phyloP scores from a whole-genome alignment of 2,113 vertebrate genomes.

The Pelobates fuscus region DNA sequence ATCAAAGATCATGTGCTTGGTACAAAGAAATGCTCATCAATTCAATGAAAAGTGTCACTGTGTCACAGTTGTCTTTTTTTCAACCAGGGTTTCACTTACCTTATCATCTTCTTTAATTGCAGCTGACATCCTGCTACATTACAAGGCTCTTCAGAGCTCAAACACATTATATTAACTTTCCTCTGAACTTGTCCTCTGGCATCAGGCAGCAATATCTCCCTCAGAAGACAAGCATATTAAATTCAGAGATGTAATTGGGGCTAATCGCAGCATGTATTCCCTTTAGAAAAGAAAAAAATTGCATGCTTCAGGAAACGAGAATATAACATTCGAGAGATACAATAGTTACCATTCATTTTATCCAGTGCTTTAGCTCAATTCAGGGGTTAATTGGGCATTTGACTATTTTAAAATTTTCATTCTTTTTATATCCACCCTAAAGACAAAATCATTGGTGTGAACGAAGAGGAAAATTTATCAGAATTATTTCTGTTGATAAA shows the following conservation, averaged over 20 bases:
- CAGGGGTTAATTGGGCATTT: background rate
- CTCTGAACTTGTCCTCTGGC: conserved; percentile 49
- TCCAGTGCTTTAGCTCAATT: background rate
- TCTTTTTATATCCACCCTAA: too few relatives aligned
- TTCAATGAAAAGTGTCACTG: conserved; percentile 35
- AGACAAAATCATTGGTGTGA: too few relatives aligned
- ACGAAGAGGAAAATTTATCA: too few relatives aligned
- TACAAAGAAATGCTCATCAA: conserved; percentile 26
- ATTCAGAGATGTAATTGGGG: conserved; percentile 40
- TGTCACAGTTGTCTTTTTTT: conserved; percentile 25
- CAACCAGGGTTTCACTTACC: conserved; percentile 33
- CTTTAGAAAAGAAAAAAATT: conserved; percentile 14
- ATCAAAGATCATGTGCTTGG: conserved; percentile 5
- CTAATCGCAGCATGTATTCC: conserved; percentile 35
- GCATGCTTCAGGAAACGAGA: background rate
- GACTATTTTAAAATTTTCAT: too few relatives aligned
- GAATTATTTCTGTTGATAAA: too few relatives aligned
- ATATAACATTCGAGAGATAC: background rate
- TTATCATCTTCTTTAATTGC: conserved; percentile 41
- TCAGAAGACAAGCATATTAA: conserved; percentile 46
- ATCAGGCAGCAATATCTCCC: conserved; percentile 40
- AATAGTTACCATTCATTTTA: background rate
- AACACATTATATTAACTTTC: conserved; percentile 47
- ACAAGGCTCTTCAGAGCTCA: conserved; percentile 43
- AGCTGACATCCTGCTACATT: conserved; percentile 36